Percentiles rank a stretch among this genome's conserved stretches.
Evolutionary conservation across 2,888 invertebrate species (phyloP).

Genomic region (Gastrophysa polygoni): DNA sequence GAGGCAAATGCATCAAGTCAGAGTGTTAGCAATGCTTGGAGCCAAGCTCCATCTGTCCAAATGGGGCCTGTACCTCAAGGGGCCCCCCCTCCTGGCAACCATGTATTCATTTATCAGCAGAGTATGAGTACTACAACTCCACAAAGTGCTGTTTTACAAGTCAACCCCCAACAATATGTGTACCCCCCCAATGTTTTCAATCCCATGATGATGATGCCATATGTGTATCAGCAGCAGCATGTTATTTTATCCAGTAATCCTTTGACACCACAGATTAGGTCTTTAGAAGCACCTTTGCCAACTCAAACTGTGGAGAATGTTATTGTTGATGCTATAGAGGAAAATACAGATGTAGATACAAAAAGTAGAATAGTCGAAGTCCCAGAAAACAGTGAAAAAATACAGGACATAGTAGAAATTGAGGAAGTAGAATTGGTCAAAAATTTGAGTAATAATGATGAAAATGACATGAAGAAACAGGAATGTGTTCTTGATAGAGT

Average conservation of each 20-base stretch:
- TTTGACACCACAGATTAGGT: slow-evolving; percentile 52
- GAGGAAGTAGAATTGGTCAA: slow-evolving; percentile 16
- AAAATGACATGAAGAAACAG: slow-evolving; percentile 19
- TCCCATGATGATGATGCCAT: slow-evolving; percentile 64
- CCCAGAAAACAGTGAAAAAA: slow-evolving; percentile 42
- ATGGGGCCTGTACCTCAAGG: slow-evolving; percentile 40
- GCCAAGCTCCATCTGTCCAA: slow-evolving; percentile 34
- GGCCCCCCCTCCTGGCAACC: slow-evolving; percentile 54
- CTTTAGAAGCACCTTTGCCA: slow-evolving; percentile 39
- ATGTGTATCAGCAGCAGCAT: slow-evolving; percentile 63
- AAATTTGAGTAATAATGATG: slow-evolving; percentile 8
- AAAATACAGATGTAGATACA: slow-evolving; percentile 20
- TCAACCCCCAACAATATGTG: slow-evolving; percentile 63
- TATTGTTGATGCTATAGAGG: slow-evolving; percentile 18
- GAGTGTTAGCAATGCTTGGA: slow-evolving; percentile 53
- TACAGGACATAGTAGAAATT: slow-evolving; percentile 5
- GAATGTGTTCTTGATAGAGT: slow-evolving; percentile 7
- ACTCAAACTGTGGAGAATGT: slow-evolving; percentile 7
- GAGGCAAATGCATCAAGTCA: slow-evolving; percentile 25
- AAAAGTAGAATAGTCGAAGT: slow-evolving; percentile 38
- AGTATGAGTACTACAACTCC: slow-evolving; percentile 60
- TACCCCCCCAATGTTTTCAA: slow-evolving; percentile 59
- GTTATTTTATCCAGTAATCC: slow-evolving; percentile 60
- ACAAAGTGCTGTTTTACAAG: slow-evolving; percentile 52
- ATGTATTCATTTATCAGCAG: slow-evolving; percentile 64